Base-by-base conservation (phyloP, 1,140 invertebrate species). In the Episyrphus balteatus region DNA sequence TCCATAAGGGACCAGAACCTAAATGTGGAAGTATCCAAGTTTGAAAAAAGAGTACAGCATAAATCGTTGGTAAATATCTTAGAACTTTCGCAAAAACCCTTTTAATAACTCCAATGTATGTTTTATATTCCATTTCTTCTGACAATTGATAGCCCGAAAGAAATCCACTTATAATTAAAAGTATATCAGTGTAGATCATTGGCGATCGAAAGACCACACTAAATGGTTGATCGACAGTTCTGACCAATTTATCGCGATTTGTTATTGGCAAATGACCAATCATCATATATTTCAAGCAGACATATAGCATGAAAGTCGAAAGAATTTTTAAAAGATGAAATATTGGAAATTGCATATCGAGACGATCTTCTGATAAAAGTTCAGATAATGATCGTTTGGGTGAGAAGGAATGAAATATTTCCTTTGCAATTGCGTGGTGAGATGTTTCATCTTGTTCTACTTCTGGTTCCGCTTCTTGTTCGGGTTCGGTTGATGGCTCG, bases 1-100 rank as follows among this genome's bases (percentile, higher is more conserved):
- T 74, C 84, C 83, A 87, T 55, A 80, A 73, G 5, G 85, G 84
- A 1, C 84, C 84, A 3, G 71, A 59, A 2, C 79, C 80, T 2
- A 81, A 53, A 47, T 84, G 78, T 37, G 80, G 78, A 69, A 81
- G 76, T 3, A 86, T 69, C 56, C 78, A 83, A 0, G 80, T 77
- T 55, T 83, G 83, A 66, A 81, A 82, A 41, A 81, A 71, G 10
- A 86, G 57, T 10, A 84, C 73, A 0, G 79, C 76, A 44, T 81
- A 55, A 3, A 86, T 66, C 2, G 80, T 75, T 34, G 83, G 83
- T 79, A 56, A 82, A 63, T 60, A 80, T 72, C 55, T 46, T 11
- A 12, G 19, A 17, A 76, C 77, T 69, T 79, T 72, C 1, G 71
- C 72, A 19, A 79, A 56, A 2, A 80, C 67, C 53, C 79, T 73